A percentile compares a stretch with the other conserved stretches of the same genome.
Evolutionary conservation across 1,140 invertebrate genomes (phyloP).

Genomic region (Bombus superbus): DNA sequence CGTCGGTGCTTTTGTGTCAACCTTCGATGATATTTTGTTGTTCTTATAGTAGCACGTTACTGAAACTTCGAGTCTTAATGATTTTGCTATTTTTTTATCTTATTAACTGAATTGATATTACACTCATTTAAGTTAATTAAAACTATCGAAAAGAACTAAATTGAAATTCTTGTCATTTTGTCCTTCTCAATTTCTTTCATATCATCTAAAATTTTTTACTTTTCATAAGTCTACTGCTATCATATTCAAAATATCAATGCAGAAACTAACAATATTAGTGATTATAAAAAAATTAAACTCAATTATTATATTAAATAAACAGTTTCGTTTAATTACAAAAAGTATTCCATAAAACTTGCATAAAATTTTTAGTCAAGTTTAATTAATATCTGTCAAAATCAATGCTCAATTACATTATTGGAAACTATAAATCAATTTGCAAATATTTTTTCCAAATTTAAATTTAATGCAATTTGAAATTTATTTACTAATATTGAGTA

Average conservation of each 20-base stretch:
- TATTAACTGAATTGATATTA: conserved; percentile 8
- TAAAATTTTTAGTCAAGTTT: neutral
- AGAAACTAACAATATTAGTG: neutral
- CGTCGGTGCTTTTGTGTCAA: conserved; percentile 41
- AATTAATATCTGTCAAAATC: neutral
- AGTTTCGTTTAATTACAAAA: neutral
- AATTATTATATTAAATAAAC: conserved; percentile 4
- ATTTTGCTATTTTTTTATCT: conserved; percentile 4
- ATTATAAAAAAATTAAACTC: neutral
- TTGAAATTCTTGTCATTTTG: conserved; percentile 18
- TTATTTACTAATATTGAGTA: conserved; percentile 2
- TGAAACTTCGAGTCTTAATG: neutral
- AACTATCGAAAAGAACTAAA: neutral
- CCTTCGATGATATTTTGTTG: conserved; percentile 42
- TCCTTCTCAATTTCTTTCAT: neutral
- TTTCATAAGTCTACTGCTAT: neutral
- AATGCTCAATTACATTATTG: neutral
- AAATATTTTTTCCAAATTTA: neutral
- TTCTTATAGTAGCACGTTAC: neutral
- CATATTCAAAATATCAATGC: neutral
- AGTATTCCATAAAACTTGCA: neutral
- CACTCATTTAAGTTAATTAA: conserved; percentile 13
- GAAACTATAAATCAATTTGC: too few relatives aligned
- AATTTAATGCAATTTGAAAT: neutral
- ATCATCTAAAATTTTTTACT: neutral